Evolutionary conservation across 2,797 vertebrate species (phyloP).

Genomic region (Acipenser ruthenus): DNA sequence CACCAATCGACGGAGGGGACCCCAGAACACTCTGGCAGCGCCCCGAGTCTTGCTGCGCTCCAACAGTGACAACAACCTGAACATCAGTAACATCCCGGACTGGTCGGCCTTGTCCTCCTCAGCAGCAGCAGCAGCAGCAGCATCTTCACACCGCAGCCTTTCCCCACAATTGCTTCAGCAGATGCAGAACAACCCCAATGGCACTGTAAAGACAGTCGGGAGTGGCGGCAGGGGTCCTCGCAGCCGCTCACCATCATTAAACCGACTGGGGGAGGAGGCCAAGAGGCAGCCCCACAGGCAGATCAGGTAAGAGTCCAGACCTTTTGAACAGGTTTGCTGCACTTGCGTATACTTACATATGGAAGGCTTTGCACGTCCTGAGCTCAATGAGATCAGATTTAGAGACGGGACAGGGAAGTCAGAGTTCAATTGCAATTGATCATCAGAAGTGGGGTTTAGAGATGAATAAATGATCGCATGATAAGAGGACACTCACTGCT

Average conservation of each 20-base stretch:
- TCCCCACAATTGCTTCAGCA: slow-evolving; percentile 86
- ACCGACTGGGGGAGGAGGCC: slow-evolving; percentile 78
- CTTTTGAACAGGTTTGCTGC: no score
- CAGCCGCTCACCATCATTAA: slow-evolving; percentile 85
- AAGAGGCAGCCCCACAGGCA: slow-evolving; percentile 61
- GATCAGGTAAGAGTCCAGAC: slow-evolving; percentile 47
- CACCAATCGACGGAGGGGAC: slow-evolving; percentile 75
- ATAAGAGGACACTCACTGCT: no score
- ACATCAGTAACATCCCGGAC: slow-evolving; percentile 55
- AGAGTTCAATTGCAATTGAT: no score
- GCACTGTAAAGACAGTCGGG: slow-evolving; percentile 76
- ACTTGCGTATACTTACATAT: no score
- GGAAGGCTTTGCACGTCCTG: no score
- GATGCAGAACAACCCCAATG: slow-evolving; percentile 80
- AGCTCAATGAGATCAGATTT: no score
- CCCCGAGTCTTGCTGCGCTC: slow-evolving; percentile 85
- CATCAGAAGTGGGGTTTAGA: no score
- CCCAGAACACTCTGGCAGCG: slow-evolving; percentile 68
- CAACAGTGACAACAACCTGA: slow-evolving; percentile 91
- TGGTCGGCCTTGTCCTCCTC: slow-evolving; percentile 48
- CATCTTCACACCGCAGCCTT: slow-evolving; percentile 79
- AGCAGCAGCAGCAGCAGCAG: slow-evolving; percentile 54
- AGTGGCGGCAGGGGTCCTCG: slow-evolving; percentile 66
- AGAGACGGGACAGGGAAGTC: no score
- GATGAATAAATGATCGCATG: no score